These are phyloP conservation scores for Neotoma lepida DNA, from an alignment of 2,113 vertebrate species.

Conservation along the genomic window DNA sequence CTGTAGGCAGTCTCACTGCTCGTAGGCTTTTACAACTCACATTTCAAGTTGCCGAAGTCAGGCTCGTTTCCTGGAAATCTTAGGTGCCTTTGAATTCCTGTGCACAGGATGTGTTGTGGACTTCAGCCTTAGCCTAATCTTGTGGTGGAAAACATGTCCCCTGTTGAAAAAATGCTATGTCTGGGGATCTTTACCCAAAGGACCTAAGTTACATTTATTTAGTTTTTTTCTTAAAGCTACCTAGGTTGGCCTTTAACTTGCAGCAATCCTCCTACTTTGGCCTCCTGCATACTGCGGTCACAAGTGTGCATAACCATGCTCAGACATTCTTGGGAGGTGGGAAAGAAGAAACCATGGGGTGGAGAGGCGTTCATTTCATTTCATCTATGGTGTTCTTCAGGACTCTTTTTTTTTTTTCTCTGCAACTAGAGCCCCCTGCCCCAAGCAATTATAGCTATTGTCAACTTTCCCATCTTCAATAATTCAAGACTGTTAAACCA, in stretches of 20 bases:
- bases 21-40: background rate
- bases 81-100: background rate
- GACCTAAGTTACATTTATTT: background rate
- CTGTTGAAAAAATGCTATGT: background rate
- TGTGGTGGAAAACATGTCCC: background rate
- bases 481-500: slow-evolving; percentile 5
- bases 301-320: background rate
- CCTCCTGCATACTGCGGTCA: background rate
- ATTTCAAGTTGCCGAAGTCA: slow-evolving; percentile 36
- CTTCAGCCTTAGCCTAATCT: slow-evolving; percentile 11
- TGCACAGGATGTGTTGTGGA: background rate
- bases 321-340: background rate
- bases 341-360: background rate
- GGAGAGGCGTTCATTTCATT: background rate
- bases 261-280: background rate
- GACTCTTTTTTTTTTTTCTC: background rate
- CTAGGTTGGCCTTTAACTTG: background rate
- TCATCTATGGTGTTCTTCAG: background rate
- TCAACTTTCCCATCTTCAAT: background rate
- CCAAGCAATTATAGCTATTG: slow-evolving; percentile 53
- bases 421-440: background rate
- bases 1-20: slow-evolving; percentile 14
- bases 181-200: slow-evolving; percentile 3
- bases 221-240: background rate
- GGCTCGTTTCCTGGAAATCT: slow-evolving; percentile 34